A percentile compares a stretch with the other conserved stretches of the same genome.
Conservation (phyloP, 1,140 invertebrate species). For the Sogatella furcifera region DNA sequence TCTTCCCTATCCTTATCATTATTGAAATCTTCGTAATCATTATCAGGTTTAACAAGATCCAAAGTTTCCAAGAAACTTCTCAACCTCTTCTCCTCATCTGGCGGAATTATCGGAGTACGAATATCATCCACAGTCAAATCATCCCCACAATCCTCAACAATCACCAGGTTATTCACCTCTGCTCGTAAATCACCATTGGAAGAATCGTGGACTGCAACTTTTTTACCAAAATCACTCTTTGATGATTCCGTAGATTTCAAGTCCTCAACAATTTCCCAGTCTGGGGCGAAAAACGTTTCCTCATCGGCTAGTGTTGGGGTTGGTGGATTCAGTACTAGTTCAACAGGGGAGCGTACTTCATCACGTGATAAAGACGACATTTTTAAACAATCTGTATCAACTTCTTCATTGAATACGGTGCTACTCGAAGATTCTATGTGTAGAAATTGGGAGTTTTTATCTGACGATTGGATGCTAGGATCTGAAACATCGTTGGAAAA, state of each 20-base stretch:
- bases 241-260: neutral
- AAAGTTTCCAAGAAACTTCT: conserved; percentile 13
- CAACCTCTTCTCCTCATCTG: conserved; percentile 9
- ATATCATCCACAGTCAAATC: conserved; percentile 9
- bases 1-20: conserved; percentile 5
- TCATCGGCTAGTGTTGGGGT: conserved; percentile 3
- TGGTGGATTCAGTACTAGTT: neutral
- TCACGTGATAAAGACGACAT: no score
- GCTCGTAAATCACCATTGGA: conserved; percentile 1
- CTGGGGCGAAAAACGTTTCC: neutral
- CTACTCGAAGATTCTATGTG: no score
- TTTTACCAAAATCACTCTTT: conserved; percentile 1
- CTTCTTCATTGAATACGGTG: no score
- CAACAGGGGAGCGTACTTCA: neutral
- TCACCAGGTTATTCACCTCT: neutral
- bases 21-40: conserved; percentile 8
- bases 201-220: conserved; percentile 1
- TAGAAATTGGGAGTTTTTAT: no score
- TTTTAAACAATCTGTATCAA: no score
- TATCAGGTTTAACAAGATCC: conserved; percentile 10
- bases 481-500: no score
- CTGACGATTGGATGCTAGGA: no score
- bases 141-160: neutral
- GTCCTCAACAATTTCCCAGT: conserved; percentile 9
- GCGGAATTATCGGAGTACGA: conserved; percentile 7